Evolutionary conservation across 2,888 invertebrate genomes (phyloP), one percentile per base, ranked within the genome.

Genomic region (Protodeltote pygarga): DNA sequence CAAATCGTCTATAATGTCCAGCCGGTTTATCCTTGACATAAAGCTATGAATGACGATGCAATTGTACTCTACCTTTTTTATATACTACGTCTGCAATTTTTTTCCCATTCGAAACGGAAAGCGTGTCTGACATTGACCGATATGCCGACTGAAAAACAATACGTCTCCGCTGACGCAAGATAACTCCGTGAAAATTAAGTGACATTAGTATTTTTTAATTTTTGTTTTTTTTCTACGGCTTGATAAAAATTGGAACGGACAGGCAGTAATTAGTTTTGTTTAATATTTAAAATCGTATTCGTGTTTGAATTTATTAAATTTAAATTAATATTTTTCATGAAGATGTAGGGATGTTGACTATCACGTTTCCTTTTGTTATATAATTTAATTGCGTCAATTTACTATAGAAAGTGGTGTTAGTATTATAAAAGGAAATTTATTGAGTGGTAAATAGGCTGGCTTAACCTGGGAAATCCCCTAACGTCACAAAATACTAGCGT

Each of bases 101-200:
- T 75, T 65, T 68, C 44, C 53, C 51, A 69, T 75, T 73, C 37
- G 77, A 81, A 87, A 86, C 82, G 78, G 84, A 86, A 85, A 87
- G 79, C 83, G 72, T 47, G 59, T 60, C 71, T 80, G 88, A 81
- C 89, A 87, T 87, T 88, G 89, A 89, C 88, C 87, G 84, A 87
- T 82, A 81, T 85, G 80, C 74, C 45, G 54, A 61, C 77, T 79
- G 83, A 85, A 86, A 87, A 85, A 87, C 85, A 84, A 86, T 86
- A 76, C 77, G 58, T 68, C 71, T 68, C 50, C 31, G 14, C 41
- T 47, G 44, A 52, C 58, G 53, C 49, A 47, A 57, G 58, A 50
- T 65, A 61, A 54, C 39, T 44, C 44, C 31, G 60, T 58, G 53
- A 32, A 58, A 65, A 62, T 55, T 59, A 54, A 62, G 55, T 60